Conservation (phyloP, 2,797 vertebrate species). For the Bradypus variegatus region DNA sequence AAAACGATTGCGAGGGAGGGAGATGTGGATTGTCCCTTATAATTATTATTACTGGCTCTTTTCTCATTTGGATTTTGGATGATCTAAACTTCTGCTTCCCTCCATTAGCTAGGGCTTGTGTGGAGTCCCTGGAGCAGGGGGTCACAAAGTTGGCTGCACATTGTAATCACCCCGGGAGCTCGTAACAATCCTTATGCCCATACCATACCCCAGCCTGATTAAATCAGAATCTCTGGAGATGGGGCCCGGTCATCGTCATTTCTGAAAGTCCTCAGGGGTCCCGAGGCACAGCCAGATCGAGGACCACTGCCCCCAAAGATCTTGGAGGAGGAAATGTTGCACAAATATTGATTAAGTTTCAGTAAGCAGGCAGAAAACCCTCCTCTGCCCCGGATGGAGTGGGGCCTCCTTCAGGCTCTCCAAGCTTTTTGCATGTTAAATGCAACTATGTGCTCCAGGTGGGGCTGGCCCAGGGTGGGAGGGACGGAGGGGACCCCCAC, state of each 20-base stretch:
- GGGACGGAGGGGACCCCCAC: background rate
- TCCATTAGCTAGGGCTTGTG: background rate
- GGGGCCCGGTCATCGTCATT: background rate
- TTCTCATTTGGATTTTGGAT: background rate
- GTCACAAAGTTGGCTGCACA: background rate
- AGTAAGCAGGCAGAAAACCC: background rate
- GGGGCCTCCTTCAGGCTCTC: background rate
- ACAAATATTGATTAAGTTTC: background rate
- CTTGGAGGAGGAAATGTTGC: background rate
- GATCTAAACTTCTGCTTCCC: background rate
- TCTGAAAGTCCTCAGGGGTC: background rate
- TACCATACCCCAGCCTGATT: background rate
- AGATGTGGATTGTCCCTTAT: background rate
- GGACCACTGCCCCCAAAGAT: background rate
- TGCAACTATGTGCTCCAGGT: background rate
- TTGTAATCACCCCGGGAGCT: background rate
- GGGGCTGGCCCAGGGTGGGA: accelerated
- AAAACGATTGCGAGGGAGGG: background rate
- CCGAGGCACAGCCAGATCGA: background rate
- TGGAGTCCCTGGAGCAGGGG: background rate
- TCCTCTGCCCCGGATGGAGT: background rate
- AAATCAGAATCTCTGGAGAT: background rate
- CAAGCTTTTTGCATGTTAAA: background rate
- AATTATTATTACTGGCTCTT: background rate
- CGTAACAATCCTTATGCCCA: background rate